Conservation (phyloP, 2,113 vertebrate species). For the Poeciliopsis occidentalis region DNA sequence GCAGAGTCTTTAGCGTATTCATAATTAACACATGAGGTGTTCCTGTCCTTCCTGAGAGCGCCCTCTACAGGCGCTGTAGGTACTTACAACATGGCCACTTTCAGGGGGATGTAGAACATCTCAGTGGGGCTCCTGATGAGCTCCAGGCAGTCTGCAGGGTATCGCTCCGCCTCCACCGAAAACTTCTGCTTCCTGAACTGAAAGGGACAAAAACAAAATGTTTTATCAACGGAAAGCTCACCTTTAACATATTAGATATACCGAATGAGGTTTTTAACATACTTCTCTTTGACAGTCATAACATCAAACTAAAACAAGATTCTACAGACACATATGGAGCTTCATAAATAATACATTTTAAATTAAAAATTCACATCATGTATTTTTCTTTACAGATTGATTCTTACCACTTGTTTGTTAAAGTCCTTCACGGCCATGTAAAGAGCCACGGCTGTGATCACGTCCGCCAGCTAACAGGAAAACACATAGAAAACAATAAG, state of each 20-base stretch:
- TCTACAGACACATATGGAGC: too few species aligned
- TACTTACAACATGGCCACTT: constrained; percentile 96
- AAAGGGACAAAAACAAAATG: neutral
- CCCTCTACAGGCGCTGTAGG: neutral
- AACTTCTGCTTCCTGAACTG: constrained; percentile 97
- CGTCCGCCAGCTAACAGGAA: constrained; percentile 86
- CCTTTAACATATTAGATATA: too few species aligned
- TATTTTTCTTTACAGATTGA: neutral
- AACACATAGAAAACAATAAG: neutral
- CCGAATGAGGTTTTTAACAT: too few species aligned
- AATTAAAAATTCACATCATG: neutral
- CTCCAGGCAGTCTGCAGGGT: constrained; percentile 89
- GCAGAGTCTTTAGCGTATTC: too few species aligned
- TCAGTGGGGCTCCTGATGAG: constrained; percentile 92
- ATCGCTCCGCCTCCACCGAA: constrained; percentile 89
- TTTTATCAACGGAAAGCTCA: too few species aligned
- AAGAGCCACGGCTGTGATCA: constrained; percentile 90
- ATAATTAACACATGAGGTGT: neutral
- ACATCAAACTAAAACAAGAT: too few species aligned
- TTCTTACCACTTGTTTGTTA: constrained; percentile 94
- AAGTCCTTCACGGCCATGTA: constrained; percentile 93
- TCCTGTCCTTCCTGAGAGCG: neutral
- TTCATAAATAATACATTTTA: neutral
- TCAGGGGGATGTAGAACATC: constrained; percentile 94
- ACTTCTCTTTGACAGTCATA: too few species aligned